A percentile compares a stretch with the other conserved stretches of the same genome.
Conservation (phyloP, 2,797 vertebrate species). For the Choloepus didactylus region DNA sequence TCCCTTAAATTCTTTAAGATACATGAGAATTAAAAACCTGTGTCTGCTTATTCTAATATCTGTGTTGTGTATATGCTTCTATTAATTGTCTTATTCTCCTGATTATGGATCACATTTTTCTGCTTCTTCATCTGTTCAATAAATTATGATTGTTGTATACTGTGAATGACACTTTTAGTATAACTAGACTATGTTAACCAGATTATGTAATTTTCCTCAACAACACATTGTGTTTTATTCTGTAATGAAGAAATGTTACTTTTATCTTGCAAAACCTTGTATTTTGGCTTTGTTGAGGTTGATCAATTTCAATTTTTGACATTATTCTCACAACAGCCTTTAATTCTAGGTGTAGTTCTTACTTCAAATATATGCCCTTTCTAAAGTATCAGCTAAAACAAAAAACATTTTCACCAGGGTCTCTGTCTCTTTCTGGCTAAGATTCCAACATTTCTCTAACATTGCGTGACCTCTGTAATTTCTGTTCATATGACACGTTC, state of each 20-base stretch:
- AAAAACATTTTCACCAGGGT: background rate
- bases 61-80: background rate
- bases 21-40: background rate
- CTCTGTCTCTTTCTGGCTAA: background rate
- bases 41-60: background rate
- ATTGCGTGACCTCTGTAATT: background rate
- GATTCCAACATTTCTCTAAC: background rate
- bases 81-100: background rate
- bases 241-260: background rate
- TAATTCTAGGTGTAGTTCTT: background rate
- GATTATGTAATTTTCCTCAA: background rate
- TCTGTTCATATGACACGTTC: background rate
- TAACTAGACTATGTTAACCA: background rate
- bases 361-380: background rate
- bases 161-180: background rate
- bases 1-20: background rate
- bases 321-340: background rate
- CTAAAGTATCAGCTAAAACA: background rate
- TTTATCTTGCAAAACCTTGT: background rate
- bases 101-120: background rate
- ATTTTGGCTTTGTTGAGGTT: background rate
- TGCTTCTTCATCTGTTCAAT: background rate
- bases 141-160: background rate
- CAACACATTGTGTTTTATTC: background rate
- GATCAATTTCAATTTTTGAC: background rate